Percentiles rank a stretch among this genome's conserved stretches.
Conservation (phyloP, 2,888 invertebrate species). For the Tachina grossa region DNA sequence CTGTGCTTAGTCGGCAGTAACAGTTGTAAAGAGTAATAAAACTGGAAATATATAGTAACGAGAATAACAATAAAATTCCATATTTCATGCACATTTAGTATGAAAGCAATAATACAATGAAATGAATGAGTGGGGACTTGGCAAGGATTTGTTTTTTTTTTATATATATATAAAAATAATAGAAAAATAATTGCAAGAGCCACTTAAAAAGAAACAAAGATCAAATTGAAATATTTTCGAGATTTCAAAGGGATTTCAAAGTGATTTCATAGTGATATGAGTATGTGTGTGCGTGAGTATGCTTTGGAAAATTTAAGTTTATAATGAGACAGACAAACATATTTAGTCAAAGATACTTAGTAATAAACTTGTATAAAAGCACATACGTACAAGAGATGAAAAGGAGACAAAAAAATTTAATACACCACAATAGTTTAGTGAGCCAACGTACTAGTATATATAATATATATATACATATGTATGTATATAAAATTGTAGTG, state of each 20-base stretch:
- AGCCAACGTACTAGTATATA: too few relatives aligned
- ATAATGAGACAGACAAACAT: background rate
- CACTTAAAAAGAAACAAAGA: background rate
- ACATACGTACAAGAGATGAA: too few relatives aligned
- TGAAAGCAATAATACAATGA: conserved; percentile 28
- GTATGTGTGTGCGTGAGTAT: background rate
- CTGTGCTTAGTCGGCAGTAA: conserved; percentile 33
- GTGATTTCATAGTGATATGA: too few relatives aligned
- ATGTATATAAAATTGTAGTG: too few relatives aligned
- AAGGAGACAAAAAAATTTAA: too few relatives aligned
- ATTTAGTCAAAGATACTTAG: background rate
- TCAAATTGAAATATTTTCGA: conserved; percentile 1
- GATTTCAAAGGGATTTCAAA: conserved; percentile 13
- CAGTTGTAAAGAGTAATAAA: conserved; percentile 45
- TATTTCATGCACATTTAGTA: conserved; percentile 48
- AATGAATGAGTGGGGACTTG: conserved; percentile 15
- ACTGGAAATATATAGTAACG: background rate
- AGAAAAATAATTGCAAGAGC: background rate
- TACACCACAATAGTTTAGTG: too few relatives aligned
- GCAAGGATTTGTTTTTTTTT: conserved; percentile 2
- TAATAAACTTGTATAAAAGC: too few relatives aligned
- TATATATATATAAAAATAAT: background rate
- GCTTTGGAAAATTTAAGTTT: background rate
- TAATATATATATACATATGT: too few relatives aligned
- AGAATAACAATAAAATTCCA: conserved; percentile 32